Evolutionary conservation across 2,797 vertebrate species (phyloP).

Genomic region (Acestrorhynchus altus): DNA sequence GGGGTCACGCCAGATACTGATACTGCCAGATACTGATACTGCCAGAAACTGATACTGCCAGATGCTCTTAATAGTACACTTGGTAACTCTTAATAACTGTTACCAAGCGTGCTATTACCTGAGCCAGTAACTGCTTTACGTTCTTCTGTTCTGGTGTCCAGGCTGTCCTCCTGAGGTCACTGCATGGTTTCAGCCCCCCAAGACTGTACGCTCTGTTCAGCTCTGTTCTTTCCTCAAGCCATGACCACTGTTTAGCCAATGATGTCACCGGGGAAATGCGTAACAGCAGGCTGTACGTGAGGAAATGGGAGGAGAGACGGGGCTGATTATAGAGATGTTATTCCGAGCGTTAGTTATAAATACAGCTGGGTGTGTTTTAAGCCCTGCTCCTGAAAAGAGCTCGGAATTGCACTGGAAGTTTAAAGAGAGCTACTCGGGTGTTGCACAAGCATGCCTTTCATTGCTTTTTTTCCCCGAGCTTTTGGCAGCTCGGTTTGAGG

Average conservation of each 20-base stretch:
- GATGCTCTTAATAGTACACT: too few relatives aligned
- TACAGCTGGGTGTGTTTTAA: constrained; percentile 33
- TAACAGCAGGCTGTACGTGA: constrained; percentile 51
- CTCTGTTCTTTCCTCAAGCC: constrained; percentile 62
- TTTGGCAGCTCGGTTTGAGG: background rate
- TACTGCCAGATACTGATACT: too few relatives aligned
- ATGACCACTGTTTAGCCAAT: constrained; percentile 72
- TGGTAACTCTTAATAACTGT: too few relatives aligned
- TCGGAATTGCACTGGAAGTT: background rate
- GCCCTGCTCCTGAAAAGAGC: constrained; percentile 23
- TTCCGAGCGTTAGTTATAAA: constrained; percentile 55
- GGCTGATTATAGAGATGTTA: constrained; percentile 62
- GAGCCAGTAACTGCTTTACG: too few relatives aligned
- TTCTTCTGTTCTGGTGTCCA: background rate
- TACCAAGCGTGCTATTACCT: too few relatives aligned
- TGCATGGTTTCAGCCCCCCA: constrained; percentile 43
- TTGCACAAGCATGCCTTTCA: background rate
- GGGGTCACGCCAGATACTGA: too few relatives aligned
- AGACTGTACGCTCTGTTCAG: constrained; percentile 29
- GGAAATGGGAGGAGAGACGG: constrained; percentile 61
- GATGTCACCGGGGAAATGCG: constrained; percentile 72
- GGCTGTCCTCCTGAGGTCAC: background rate
- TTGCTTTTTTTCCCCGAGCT: background rate
- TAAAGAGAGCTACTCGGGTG: background rate
- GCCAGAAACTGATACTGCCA: too few relatives aligned